phyloP scores from a whole-genome alignment of 2,888 invertebrate genomes.

The Hyalella azteca region DNA sequence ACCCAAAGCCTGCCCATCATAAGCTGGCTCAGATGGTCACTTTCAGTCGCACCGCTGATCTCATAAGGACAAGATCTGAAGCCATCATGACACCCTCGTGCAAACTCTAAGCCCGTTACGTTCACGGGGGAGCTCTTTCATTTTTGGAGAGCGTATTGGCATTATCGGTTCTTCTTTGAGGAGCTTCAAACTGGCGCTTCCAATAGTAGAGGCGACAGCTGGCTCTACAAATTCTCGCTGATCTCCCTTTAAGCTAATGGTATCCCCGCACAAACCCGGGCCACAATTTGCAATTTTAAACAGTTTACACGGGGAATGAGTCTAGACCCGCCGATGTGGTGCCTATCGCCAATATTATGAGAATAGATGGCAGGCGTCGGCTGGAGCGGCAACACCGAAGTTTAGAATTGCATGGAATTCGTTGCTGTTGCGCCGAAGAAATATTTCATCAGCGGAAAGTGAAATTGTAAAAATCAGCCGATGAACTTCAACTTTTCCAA shows the following conservation, averaged over 20 bases:
- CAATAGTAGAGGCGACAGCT: slow-evolving; percentile 36
- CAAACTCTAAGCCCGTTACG: slow-evolving; percentile 30
- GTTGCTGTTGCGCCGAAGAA: too few relatives aligned
- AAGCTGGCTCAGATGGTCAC: slow-evolving; percentile 14
- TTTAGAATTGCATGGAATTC: neutral
- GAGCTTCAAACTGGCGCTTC: slow-evolving; percentile 35
- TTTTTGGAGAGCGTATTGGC: slow-evolving; percentile 35
- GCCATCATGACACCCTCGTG: neutral
- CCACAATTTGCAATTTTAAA: slow-evolving; percentile 37
- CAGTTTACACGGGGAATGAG: slow-evolving; percentile 36
- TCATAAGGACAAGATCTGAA: slow-evolving; percentile 1
- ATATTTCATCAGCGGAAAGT: too few relatives aligned
- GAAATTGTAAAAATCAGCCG: too few relatives aligned
- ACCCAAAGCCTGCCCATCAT: neutral
- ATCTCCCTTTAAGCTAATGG: slow-evolving; percentile 36
- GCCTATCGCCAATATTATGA: slow-evolving; percentile 35
- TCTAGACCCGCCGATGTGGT: slow-evolving; percentile 8
- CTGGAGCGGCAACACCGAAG: neutral
- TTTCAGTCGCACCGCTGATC: slow-evolving; percentile 17
- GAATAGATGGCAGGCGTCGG: slow-evolving; percentile 36
- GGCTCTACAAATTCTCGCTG: slow-evolving; percentile 35
- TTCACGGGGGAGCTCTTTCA: slow-evolving; percentile 24
- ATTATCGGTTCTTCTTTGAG: slow-evolving; percentile 37
- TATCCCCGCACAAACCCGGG: slow-evolving; percentile 30
- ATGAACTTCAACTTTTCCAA: too few relatives aligned